Base-by-base conservation (phyloP, 2,797 vertebrate genomes). In the Echiichthys vipera region DNA sequence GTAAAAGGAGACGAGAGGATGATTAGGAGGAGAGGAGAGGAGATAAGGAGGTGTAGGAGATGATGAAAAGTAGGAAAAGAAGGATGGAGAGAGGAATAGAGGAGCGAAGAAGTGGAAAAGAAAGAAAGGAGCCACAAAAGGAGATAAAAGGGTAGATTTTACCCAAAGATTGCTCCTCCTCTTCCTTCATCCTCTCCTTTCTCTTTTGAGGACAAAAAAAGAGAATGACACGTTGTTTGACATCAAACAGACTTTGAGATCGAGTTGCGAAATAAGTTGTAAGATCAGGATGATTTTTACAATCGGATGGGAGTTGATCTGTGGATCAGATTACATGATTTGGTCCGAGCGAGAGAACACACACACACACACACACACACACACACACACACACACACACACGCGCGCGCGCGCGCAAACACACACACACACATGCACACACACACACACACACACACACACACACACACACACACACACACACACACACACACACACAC, bases 1-100 rank as follows among this genome's bases (percentile, higher is more conserved):
- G 81, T 89, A 78, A 88, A 88, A 80, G 62, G 51, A 70, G 82
- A 77, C 40, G 71, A 72, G 69, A 67, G 45, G 69, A 67, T 80
- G 86, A 82, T 74, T 72, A 79, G 81, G n/a, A 73, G 56, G 51
- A 70, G 43, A 51, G 63, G 55, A 66, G 62, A 73, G 53, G 9
- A 65, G 56, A 32, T 47, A 29, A 61, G 66, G 62, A 65, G 59
- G 24, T 22, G 32, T 14, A 17, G 11, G 32, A 34, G 45, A 54
- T 1, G 51, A 30, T 24, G 53, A 45, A 57, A 61, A 53, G 30
- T 5, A 18, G 53, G 42, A 29, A 11, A 42, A 42, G 43, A 42
- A 8, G 18, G 25, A 6, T 8, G 6, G 22, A 24, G n/a, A 29
- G 36, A 51, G 37, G 34, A 22, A 71, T n/a, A 7, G 7, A n/a